Evolutionary conservation across 2,113 vertebrate species (phyloP).

Genomic region (Panthera uncia): DNA sequence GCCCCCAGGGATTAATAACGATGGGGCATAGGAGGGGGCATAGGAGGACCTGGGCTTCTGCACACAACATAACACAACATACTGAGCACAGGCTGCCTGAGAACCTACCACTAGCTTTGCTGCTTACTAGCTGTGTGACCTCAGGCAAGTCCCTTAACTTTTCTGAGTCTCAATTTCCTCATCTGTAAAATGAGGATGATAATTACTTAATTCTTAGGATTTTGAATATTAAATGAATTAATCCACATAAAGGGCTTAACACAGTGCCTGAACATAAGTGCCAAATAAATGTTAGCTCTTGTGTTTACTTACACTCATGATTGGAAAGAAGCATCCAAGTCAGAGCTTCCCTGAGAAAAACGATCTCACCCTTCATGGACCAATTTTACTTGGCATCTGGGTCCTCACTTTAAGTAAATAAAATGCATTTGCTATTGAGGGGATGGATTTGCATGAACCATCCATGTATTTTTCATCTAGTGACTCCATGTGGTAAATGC

Average conservation of each 20-base stretch:
- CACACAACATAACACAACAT: rapidly evolving
- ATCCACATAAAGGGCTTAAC: neutral
- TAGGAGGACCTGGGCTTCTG: neutral
- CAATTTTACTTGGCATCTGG: neutral
- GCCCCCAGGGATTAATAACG: neutral
- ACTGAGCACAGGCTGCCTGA: neutral
- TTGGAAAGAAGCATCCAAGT: neutral
- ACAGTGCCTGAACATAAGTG: neutral
- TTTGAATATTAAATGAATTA: neutral
- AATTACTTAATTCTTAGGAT: neutral
- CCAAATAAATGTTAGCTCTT: neutral
- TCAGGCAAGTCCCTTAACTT: neutral
- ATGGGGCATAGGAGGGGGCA: neutral
- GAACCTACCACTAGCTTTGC: neutral
- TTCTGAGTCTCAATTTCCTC: neutral
- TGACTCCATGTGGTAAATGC: neutral
- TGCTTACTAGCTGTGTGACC: neutral
- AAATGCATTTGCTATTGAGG: neutral
- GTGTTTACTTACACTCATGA: neutral
- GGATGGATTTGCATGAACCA: neutral
- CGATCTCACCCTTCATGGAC: neutral
- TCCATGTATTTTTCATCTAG: neutral
- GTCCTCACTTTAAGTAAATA: neutral
- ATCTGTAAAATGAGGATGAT: neutral
- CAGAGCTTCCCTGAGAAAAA: neutral